Evolutionary conservation across 92 coral and sea anemone genomes (phyloP).

Genomic region (Phymanthus crucifer): DNA sequence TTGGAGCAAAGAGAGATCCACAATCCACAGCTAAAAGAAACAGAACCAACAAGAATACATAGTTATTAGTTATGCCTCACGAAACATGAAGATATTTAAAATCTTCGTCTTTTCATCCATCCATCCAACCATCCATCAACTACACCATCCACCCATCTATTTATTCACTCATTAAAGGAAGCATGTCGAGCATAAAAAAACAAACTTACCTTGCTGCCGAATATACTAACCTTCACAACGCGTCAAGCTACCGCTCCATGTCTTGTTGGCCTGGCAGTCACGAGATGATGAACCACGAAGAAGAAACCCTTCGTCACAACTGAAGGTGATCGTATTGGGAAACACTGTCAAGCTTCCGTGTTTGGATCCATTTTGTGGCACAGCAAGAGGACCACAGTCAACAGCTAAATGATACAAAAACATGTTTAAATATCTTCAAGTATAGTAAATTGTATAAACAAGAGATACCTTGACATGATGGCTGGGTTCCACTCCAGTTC

Average conservation of each 20-base stretch:
- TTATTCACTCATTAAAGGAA: no score
- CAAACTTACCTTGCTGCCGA: no score
- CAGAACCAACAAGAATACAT: neutral
- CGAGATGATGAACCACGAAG: conserved; percentile 47
- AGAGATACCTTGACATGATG: conserved; percentile 49
- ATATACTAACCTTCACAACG: conserved; percentile 12
- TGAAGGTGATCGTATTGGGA: conserved; percentile 47
- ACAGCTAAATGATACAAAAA: no score
- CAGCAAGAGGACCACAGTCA: conserved; percentile 35
- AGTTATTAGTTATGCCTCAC: no score
- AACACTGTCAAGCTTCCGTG: conserved; percentile 45
- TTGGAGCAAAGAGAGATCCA: conserved; percentile 31
- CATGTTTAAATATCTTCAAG: no score
- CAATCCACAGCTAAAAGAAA: neutral
- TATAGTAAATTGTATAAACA: no score
- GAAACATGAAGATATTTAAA: no score
- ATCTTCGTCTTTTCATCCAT: no score
- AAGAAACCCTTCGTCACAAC: conserved; percentile 56
- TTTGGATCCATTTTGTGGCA: conserved; percentile 54
- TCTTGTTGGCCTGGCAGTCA: conserved; percentile 53
- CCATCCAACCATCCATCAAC: no score
- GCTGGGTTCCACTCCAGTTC: conserved; percentile 48
- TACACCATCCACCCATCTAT: no score
- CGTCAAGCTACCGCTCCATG: conserved; percentile 56
- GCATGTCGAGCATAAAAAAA: no score